Evolutionary conservation across 2,797 vertebrate genomes (phyloP), one percentile per base, ranked within the genome.

Genomic region (Myotis vivesi): DNA sequence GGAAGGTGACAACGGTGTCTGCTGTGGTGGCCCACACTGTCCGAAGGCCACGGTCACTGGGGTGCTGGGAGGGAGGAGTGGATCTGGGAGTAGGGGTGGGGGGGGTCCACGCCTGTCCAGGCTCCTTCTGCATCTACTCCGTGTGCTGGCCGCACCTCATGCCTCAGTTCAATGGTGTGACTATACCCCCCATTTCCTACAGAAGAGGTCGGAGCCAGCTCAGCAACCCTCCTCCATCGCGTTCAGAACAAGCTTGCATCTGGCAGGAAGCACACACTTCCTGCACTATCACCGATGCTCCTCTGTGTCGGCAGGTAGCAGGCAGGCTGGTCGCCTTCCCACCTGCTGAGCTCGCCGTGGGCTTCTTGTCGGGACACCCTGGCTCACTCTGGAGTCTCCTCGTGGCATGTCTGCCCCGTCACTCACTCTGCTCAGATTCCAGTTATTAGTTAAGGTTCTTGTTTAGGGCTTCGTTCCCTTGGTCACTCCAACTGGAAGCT

Each of bases 1-100:
- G 80, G 17, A 55, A 53, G 69, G 44, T 8, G 8, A 2, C 36
- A 4, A 1, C 0, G 0, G 3, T 25, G 22, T 51, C 44, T 6
- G 44, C 30, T 19, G 10, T 2, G 19, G 28, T 23, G n/a, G 3
- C 16, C 6, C 15, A 38, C 19, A 2, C 25, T 25, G 8, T 16
- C 11, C 10, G 16, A n/a, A 10, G 53, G 19, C 19, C 3, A 3
- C 2, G 1, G 23, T 25, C 57, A 2, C 0, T 11, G 55, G 80
- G n/a, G 17, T 44, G 9, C 62, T 25, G 38, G 51, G 23, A 38
- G 41, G n/a, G 12, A 76, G 38, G 57, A 41, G 25, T 30, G 71
- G 28, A 30, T 30, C 59, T 30, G 44, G 55, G 25, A 16, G 22
- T 1, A 17, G 33, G 23, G 8, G 20, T 1, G 7, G 0, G 1